Conservation (phyloP, 2,113 vertebrate species). For the Etheostoma cragini region DNA sequence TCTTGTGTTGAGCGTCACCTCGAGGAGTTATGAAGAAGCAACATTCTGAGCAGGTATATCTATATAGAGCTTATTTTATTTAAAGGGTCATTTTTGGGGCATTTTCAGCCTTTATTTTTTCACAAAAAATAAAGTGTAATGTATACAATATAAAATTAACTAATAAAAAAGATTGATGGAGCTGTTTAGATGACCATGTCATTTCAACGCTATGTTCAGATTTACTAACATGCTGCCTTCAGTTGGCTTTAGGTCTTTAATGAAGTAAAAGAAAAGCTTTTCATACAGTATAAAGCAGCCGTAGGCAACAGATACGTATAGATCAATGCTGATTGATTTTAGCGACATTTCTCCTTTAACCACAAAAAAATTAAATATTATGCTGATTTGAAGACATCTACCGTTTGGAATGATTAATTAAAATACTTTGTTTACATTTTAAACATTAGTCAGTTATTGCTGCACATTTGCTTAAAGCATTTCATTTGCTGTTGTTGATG, state of each 20-base stretch:
- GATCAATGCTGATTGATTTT: not conserved
- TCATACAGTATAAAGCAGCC: not conserved
- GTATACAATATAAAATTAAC: not conserved
- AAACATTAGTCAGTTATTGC: not conserved
- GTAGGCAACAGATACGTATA: not conserved
- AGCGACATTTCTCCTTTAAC: not conserved
- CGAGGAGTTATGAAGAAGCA: too few species aligned
- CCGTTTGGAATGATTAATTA: not conserved
- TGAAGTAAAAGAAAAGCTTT: not conserved
- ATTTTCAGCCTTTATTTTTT: too few species aligned
- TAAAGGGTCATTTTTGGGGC: too few species aligned
- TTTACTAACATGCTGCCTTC: not conserved
- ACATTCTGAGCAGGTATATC: too few species aligned
- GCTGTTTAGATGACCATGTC: not conserved
- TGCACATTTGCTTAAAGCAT: not conserved
- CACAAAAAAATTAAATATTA: not conserved
- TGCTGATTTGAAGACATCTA: not conserved
- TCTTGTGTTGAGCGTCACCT: too few species aligned
- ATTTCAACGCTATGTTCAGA: not conserved
- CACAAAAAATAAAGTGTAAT: not conserved
- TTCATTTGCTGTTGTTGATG: not conserved
- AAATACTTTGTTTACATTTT: not conserved
- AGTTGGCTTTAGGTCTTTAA: not conserved
- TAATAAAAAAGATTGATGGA: not conserved
- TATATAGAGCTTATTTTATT: too few species aligned